These are phyloP conservation scores for Brachyhypopomus occidentalis DNA, from an alignment of 2,113 vertebrate genomes.

Conservation along the genomic window DNA sequence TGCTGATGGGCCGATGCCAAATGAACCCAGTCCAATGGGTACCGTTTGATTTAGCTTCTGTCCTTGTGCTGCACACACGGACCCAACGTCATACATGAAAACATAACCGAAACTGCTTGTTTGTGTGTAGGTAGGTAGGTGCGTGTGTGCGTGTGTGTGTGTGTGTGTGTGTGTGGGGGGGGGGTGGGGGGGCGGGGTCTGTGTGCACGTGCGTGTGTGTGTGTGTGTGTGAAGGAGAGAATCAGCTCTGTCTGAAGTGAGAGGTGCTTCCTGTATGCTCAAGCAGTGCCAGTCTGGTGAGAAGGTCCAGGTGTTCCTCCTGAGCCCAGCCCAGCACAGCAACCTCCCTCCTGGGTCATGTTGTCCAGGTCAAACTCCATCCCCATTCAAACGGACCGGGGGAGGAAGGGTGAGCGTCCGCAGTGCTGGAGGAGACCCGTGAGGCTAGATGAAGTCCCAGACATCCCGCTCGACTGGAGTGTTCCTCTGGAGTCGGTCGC, in stretches of 20 bases:
- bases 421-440: background rate
- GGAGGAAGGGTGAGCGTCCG: background rate
- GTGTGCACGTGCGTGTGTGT: slow-evolving; percentile 46
- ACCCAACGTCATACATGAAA: slow-evolving; percentile 1
- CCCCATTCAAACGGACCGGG: background rate
- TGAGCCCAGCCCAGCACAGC: background rate
- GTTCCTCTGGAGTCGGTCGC: slow-evolving; percentile 28
- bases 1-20: slow-evolving; percentile 33
- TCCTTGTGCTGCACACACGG: slow-evolving; percentile 54
- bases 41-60: slow-evolving; percentile 50
- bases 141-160: slow-evolving; percentile 45
- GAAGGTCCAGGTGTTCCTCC: slow-evolving; percentile 7
- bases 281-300: background rate
- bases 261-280: slow-evolving; percentile 15
- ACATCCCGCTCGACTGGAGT: slow-evolving; percentile 13
- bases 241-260: slow-evolving; percentile 42
- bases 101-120: slow-evolving; percentile 22
- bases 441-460: slow-evolving; percentile 17
- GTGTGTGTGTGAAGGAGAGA: slow-evolving; percentile 37
- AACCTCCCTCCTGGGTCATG: background rate
- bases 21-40: slow-evolving; percentile 52
- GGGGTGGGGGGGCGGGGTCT: slow-evolving; percentile 35
- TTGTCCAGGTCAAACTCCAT: slow-evolving; percentile 4
- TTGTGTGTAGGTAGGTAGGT: slow-evolving; percentile 46
- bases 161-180: slow-evolving; percentile 40